Percentiles rank a stretch among this genome's conserved stretches.
phyloP scores from a whole-genome alignment of 2,797 vertebrate genomes.

The Orestias chungarensis region DNA sequence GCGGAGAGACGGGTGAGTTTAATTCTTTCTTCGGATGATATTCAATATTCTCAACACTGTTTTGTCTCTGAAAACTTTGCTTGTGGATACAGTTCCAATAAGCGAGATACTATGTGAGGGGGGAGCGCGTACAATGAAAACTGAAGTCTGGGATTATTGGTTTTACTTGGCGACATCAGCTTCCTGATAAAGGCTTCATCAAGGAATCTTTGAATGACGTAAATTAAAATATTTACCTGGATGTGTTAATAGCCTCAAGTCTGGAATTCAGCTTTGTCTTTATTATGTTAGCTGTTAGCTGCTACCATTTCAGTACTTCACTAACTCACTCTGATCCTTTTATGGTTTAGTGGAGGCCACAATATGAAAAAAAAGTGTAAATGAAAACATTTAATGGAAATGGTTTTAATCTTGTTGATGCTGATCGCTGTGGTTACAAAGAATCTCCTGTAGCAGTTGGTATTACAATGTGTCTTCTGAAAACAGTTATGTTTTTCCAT shows the following conservation, averaged over 20 bases:
- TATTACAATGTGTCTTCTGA: too few species aligned
- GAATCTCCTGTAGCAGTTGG: too few species aligned
- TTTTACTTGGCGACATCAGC: conserved; percentile 17
- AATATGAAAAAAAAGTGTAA: background rate
- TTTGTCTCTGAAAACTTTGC: conserved; percentile 37
- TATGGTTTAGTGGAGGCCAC: too few species aligned
- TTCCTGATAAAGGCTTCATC: background rate
- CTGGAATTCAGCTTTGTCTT: background rate
- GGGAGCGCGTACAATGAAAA: conserved; percentile 5
- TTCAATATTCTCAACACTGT: conserved; percentile 37
- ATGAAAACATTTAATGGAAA: background rate
- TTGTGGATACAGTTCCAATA: conserved; percentile 38
- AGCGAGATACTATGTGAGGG: conserved; percentile 38
- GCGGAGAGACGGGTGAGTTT: conserved; percentile 36
- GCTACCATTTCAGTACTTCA: too few species aligned
- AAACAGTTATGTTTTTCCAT: too few species aligned
- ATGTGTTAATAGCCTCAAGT: background rate
- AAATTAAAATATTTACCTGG: conserved; percentile 15
- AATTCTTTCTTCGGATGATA: conserved; percentile 49
- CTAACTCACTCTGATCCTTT: too few species aligned
- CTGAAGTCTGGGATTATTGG: conserved; percentile 1
- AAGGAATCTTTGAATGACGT: conserved; percentile 27
- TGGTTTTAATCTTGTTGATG: too few species aligned
- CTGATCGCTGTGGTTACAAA: too few species aligned
- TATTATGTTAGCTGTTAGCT: too few species aligned